Evolutionary conservation across 2,888 invertebrate species (phyloP), one percentile per base, ranked within the genome.

Genomic region (Ochropleura leucogaster): DNA sequence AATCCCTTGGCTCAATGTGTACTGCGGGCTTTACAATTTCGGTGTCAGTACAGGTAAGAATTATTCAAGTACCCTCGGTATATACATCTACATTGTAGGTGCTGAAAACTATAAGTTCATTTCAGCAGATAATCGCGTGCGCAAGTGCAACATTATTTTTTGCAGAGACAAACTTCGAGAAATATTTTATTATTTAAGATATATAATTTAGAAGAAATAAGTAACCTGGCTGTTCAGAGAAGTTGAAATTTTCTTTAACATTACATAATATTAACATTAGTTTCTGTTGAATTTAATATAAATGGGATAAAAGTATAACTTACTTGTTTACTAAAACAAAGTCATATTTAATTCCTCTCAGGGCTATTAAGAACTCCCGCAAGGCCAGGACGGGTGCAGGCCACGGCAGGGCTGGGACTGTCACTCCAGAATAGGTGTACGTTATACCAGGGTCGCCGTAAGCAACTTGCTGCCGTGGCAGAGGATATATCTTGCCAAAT

Each of bases 381-480:
- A 97, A 88, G 1, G 93, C 91, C 62, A 94, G 79, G 0, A 98
- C 93, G 0, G 97, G 90, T 9, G 93, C 92, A 2, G 96, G 96
- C 98, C 98, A 98, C 0, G 97, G 97, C 80, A 97, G 93, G 0
- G 98, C 97, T 0, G 97, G 97, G 4, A 98, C 94, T 1, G 97
- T 97, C 14, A 94, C 95, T 16, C 97, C 97, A 14, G 98, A 98
- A 91, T 97, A 98, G 14, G 93, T 97, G 89, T 98, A 98, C 0
- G 95, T 95, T 80, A 98, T 94, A 2, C 97, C 97, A 16, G 95
- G 92, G 87, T 98, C 97, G 5, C 98, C 98, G 89, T 97, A 97
- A 0, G 98, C 97, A 4, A 97, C 97, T 96, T 98, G 98, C 89
- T 97, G 97, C 51, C 98, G 95, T 12, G 98, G 98, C 82, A 98